Percentiles rank a stretch among this genome's conserved stretches.
Conservation (phyloP, 2,888 invertebrate genomes). For the Chrysomela aeneicollis region DNA sequence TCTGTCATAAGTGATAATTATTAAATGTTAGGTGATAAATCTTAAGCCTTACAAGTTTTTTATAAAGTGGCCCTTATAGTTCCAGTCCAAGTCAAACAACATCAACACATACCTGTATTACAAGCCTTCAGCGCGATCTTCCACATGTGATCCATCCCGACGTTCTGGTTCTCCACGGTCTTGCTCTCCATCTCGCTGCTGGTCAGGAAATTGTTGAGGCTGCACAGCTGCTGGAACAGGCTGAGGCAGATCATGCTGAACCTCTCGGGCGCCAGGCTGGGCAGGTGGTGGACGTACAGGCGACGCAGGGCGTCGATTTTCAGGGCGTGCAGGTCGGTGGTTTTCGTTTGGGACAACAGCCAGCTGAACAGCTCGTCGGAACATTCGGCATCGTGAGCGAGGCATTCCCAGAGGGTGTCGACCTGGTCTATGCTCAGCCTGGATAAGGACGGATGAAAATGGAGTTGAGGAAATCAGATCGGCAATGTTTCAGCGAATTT, state of each 20-base stretch:
- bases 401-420: constrained; percentile 89
- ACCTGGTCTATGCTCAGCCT: constrained; percentile 87
- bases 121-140: constrained; percentile 90
- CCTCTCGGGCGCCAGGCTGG: constrained; percentile 85
- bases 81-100: neutral
- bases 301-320: constrained; percentile 87
- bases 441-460: constrained; percentile 45
- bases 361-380: constrained; percentile 93
- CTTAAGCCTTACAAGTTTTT: too few species aligned
- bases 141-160: constrained; percentile 95
- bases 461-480: too few species aligned
- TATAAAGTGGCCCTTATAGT: too few species aligned
- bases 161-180: constrained; percentile 65
- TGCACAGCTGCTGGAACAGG: constrained; percentile 90
- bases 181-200: constrained; percentile 58
- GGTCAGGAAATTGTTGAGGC: constrained; percentile 82
- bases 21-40: too few species aligned
- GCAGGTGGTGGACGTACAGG: constrained; percentile 88
- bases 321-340: constrained; percentile 90
- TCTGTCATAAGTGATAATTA: too few species aligned
- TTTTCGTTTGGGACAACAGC: constrained; percentile 90
- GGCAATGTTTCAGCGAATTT: too few species aligned
- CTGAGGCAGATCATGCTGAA: constrained; percentile 92
- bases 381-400: constrained; percentile 85
- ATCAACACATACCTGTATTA: constrained; percentile 70